Conservation (phyloP, 2,888 invertebrate genomes). For the Tenthredo notha region DNA sequence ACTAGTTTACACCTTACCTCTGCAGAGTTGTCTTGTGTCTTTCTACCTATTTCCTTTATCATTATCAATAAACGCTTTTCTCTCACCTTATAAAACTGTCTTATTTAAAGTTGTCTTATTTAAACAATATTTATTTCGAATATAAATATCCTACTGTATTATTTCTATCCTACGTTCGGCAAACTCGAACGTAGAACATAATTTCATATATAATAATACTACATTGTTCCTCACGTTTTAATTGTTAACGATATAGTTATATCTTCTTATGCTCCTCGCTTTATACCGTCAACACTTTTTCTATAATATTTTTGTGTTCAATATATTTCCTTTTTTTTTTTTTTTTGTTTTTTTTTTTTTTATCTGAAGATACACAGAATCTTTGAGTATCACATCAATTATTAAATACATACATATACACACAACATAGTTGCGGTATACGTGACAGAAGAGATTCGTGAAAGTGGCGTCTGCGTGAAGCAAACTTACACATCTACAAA, state of each 20-base stretch:
- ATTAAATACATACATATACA: neutral
- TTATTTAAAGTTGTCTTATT: neutral
- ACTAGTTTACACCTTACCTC: neutral
- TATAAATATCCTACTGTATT: neutral
- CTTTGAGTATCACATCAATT: neutral
- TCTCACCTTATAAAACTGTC: neutral
- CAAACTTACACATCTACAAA: neutral
- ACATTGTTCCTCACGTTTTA: neutral
- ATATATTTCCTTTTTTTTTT: neutral
- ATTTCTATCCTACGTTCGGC: neutral
- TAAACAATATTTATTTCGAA: neutral
- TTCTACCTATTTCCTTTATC: neutral
- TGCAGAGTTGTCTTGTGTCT: neutral
- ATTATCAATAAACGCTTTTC: constrained; percentile 1
- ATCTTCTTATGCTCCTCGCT: neutral
- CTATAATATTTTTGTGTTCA: neutral
- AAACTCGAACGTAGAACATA: neutral
- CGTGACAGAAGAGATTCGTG: constrained; percentile 4
- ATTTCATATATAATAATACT: neutral
- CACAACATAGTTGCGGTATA: neutral
- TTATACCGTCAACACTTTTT: neutral
- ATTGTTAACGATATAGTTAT: neutral
- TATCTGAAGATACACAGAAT: neutral
- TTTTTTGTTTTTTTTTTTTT: neutral
- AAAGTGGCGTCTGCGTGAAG: neutral